Percentiles rank a stretch among this genome's conserved stretches.
Conservation (phyloP, 2,888 invertebrate genomes). For the Phrixothrix hirtus region DNA sequence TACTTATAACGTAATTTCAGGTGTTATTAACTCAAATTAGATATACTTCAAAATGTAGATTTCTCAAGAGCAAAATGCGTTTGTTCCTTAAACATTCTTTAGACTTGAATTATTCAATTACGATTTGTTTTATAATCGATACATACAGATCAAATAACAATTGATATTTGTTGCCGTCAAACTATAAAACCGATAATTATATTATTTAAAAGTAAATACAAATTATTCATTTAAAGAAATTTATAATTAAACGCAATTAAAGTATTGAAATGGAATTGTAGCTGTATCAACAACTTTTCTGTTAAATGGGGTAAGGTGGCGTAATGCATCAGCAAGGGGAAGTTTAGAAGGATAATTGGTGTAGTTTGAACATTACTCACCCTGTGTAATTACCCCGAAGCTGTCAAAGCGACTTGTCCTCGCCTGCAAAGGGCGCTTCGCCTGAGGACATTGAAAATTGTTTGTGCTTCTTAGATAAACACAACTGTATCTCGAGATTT, state of each 20-base stretch:
- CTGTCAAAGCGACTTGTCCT: conserved; percentile 56
- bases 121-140: too few relatives aligned
- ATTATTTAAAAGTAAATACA: too few relatives aligned
- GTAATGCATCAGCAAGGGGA: conserved; percentile 32
- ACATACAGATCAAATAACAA: too few relatives aligned
- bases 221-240: too few relatives aligned
- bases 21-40: too few relatives aligned
- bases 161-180: too few relatives aligned
- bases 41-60: too few relatives aligned
- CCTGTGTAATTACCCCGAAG: conserved; percentile 56
- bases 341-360: conserved; percentile 51
- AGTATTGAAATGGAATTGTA: conserved; percentile 17
- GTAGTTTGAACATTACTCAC: conserved; percentile 55
- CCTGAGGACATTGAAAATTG: conserved; percentile 50
- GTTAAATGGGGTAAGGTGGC: conserved; percentile 25
- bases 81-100: too few relatives aligned
- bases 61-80: too few relatives aligned
- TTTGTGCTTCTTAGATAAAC: conserved; percentile 43
- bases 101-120: too few relatives aligned
- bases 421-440: conserved; percentile 51
- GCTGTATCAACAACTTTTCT: conserved; percentile 23
- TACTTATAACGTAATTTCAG: too few relatives aligned
- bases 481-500: conserved; percentile 34
- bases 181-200: too few relatives aligned
- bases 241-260: conserved; percentile 1